These are phyloP conservation scores for Hermetia illucens DNA, from an alignment of 1,140 invertebrate species.

Conservation along the genomic window DNA sequence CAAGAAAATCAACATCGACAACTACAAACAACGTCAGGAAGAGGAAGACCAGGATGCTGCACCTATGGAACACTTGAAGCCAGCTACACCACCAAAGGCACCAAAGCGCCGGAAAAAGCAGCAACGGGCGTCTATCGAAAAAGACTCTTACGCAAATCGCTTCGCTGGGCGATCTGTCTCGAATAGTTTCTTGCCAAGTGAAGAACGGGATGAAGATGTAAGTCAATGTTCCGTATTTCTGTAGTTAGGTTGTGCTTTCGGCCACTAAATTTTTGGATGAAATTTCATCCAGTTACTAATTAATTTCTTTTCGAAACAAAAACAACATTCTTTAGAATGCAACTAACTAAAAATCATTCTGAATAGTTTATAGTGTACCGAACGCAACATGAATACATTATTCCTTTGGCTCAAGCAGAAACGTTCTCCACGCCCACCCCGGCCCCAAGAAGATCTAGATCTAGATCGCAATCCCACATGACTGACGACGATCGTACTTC, in stretches of 20 bases:
- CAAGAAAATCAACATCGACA: too few species aligned
- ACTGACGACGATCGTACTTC: slow-evolving; percentile 58
- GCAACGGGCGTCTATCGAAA: slow-evolving; percentile 29
- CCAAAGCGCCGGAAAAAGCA: slow-evolving; percentile 25
- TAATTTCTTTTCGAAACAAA: too few species aligned
- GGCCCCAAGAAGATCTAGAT: slow-evolving; percentile 31
- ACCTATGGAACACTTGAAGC: too few species aligned
- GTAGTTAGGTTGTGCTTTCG: too few species aligned
- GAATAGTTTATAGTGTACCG: slow-evolving; percentile 48
- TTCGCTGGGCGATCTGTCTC: slow-evolving; percentile 29
- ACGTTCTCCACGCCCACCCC: slow-evolving; percentile 31
- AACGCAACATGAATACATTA: slow-evolving; percentile 44
- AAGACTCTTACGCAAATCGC: slow-evolving; percentile 32
- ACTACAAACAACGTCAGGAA: background rate
- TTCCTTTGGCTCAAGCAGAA: slow-evolving; percentile 34
- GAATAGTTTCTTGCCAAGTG: slow-evolving; percentile 26
- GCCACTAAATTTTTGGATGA: too few species aligned
- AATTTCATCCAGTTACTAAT: too few species aligned
- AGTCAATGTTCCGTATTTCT: too few species aligned
- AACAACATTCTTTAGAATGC: too few species aligned
- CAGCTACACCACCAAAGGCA: slow-evolving; percentile 22
- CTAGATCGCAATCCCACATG: slow-evolving; percentile 29
- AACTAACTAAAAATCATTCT: too few species aligned
- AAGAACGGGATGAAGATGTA: slow-evolving; percentile 11
- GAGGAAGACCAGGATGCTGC: too few species aligned